Evolutionary conservation across 2,797 vertebrate species (phyloP), one percentile per base, ranked within the genome.

Genomic region (Orientallactaga sibirica): DNA sequence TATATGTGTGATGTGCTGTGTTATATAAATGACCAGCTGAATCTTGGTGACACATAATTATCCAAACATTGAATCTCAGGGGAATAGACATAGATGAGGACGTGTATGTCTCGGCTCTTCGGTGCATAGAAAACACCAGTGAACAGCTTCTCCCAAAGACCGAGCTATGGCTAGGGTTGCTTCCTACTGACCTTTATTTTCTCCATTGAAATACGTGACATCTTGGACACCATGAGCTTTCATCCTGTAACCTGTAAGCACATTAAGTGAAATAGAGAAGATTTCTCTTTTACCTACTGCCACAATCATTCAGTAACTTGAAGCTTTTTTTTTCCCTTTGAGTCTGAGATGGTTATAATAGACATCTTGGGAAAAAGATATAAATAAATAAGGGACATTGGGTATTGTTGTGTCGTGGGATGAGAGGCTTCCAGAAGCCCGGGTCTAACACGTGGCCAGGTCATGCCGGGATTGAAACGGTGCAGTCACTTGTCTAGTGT

Each of bases 91-190:
- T n/a, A 73, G 68, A 70, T 25, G 16, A 86, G 14, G 41, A 37
- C 24, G 43, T 75, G 87, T 94, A 14, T 15, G 12, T 76, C 64
- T 83, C 86, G 24, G 20, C 70, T 76, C 68, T 80, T 88, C 84
- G 77, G 73, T 61, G 48, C 66, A 74, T 9, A 43, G 24, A 91
- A 73, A 8, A n/a, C 61, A 27, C n/a, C 58, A 58, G 27, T 16
- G 73, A 18, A 88, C 58, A 73, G 20, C 62, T 22, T 33, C 37
- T 58, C 55, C 64, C 24, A 10, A 52, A 74, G 15, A 14, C 18
- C 62, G 37, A 27, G 58, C 64, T 62, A 1, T 25, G 41, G 11
- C 82, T 19, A 2, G 25, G 52, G 7, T 9, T 71, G 12, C 67
- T 5, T 67, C 61, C 5, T 93, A n/a, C 18, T 73, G 58, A 86